Percentiles rank a stretch among this genome's conserved stretches.
Evolutionary conservation across 2,888 invertebrate genomes (phyloP).

Genomic region (Pollenia labialis): DNA sequence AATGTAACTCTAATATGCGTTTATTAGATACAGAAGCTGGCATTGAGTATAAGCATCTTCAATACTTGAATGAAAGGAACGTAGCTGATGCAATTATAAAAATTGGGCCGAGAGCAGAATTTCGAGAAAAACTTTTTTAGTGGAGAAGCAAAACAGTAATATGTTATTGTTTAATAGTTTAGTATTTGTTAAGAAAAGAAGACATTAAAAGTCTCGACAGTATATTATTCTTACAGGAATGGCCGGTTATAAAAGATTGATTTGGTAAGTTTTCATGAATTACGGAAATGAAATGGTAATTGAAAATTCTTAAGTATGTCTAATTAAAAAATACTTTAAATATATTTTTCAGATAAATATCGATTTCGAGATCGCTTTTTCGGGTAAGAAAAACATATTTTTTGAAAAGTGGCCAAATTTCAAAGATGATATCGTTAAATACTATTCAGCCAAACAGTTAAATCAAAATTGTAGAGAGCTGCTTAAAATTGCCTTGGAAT

Average conservation of each 20-base stretch:
- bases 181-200: slow-evolving; percentile 1
- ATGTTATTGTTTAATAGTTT: no score
- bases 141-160: no score
- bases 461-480: slow-evolving; percentile 7
- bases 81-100: no score
- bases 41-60: no score
- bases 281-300: not conserved
- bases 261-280: slow-evolving; percentile 30
- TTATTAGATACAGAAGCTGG: no score
- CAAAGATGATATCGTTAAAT: slow-evolving; percentile 13
- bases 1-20: no score
- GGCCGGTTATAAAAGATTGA: slow-evolving; percentile 37
- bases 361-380: no score
- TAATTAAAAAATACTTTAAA: not conserved
- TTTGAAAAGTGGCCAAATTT: slow-evolving; percentile 18
- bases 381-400: slow-evolving; percentile 3
- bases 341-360: no score
- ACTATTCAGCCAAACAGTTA: slow-evolving; percentile 3
- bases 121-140: no score
- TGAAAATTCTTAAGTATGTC: not conserved
- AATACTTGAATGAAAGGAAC: no score
- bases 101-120: no score
- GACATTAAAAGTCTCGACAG: no score
- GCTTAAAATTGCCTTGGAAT: not conserved
- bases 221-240: slow-evolving; percentile 42